Conservation (phyloP, 2,113 vertebrate species). For the Phalacrocorax aristotelis region DNA sequence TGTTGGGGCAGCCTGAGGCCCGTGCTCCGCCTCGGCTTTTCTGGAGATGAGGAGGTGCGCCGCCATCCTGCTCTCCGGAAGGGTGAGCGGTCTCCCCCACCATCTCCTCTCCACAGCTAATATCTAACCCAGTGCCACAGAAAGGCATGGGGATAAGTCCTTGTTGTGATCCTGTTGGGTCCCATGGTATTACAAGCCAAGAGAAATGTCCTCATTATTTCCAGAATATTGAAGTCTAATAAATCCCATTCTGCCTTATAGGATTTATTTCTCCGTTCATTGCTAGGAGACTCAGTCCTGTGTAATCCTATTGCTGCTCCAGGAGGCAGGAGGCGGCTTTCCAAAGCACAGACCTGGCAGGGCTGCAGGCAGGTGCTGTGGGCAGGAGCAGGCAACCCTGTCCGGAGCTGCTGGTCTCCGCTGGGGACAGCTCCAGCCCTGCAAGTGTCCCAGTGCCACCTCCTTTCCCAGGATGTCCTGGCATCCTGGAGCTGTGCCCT, state of each 20-base stretch:
- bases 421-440: neutral
- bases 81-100: neutral
- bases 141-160: neutral
- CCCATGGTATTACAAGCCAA: conserved; percentile 41
- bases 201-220: conserved; percentile 65
- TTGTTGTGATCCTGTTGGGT: conserved; percentile 49
- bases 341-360: neutral
- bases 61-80: neutral
- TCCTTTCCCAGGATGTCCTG: neutral
- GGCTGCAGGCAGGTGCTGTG: neutral
- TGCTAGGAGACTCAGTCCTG: conserved; percentile 45
- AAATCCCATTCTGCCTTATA: conserved; percentile 58
- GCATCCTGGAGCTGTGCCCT: neutral
- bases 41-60: neutral
- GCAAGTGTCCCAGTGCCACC: neutral
- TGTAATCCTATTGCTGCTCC: conserved; percentile 63
- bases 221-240: conserved; percentile 63
- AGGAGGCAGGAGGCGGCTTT: neutral
- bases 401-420: accelerated
- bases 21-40: neutral
- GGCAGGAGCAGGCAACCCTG: neutral
- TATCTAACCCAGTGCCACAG: neutral
- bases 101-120: neutral
- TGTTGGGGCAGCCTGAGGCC: neutral
- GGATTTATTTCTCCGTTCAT: conserved; percentile 60